Percentiles rank a stretch among this genome's conserved stretches.
These are phyloP conservation scores for Esox masquinongy DNA, from an alignment of 2,797 vertebrate genomes.

Conservation along the genomic window DNA sequence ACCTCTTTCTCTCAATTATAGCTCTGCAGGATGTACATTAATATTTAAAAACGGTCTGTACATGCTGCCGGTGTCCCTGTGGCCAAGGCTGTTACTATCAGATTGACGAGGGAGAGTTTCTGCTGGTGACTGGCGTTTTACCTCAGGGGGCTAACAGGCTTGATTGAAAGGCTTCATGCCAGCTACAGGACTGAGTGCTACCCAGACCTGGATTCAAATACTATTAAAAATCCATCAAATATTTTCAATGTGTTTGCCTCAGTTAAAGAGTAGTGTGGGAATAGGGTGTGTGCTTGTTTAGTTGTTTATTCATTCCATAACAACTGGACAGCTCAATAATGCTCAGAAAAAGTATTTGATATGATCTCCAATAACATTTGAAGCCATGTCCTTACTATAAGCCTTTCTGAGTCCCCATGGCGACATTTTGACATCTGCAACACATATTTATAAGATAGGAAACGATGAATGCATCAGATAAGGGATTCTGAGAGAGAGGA, in stretches of 20 bases:
- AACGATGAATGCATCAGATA: constrained; percentile 30
- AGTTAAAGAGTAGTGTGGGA: not conserved
- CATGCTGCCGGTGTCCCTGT: constrained; percentile 36
- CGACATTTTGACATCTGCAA: not conserved
- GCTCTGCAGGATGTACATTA: constrained; percentile 53
- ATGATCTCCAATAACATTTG: not conserved
- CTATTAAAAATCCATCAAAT: not conserved
- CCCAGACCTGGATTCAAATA: not conserved
- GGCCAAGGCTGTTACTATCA: constrained; percentile 50
- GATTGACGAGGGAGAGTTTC: constrained; percentile 31
- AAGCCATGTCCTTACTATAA: not conserved
- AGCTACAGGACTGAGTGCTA: constrained; percentile 18
- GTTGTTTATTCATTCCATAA: not conserved
- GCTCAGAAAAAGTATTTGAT: not conserved
- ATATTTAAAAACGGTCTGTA: constrained; percentile 52
- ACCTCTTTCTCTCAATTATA: constrained; percentile 49
- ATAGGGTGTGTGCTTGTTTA: not conserved
- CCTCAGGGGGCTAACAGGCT: constrained; percentile 25
- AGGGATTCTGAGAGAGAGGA: constrained; percentile 14
- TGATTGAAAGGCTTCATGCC: constrained; percentile 41
- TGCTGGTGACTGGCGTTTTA: constrained; percentile 43
- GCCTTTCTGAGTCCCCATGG: not conserved
- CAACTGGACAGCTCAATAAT: not conserved
- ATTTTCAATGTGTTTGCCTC: not conserved
- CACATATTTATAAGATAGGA: constrained; percentile 30